These are phyloP conservation scores for Masticophis lateralis DNA, from an alignment of 2,797 vertebrate genomes.

Conservation along the genomic window DNA sequence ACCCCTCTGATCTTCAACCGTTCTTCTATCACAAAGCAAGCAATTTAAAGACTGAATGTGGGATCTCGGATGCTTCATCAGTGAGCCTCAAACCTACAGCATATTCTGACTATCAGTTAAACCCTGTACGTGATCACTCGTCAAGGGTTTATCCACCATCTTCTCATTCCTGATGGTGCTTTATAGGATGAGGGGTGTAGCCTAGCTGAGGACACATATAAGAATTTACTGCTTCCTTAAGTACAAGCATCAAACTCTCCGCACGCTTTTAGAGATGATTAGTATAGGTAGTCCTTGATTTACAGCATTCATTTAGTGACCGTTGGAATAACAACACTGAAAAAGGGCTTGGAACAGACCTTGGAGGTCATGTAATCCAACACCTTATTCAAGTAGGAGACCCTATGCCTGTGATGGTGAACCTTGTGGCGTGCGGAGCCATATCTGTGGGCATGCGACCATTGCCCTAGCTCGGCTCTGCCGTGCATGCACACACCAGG, in stretches of 20 bases:
- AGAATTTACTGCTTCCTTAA: neutral
- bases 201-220: neutral
- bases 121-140: neutral
- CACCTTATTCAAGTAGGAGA: neutral
- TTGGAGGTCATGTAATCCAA: neutral
- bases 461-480: no score
- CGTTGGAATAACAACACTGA: no score
- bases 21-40: neutral
- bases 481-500: no score
- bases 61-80: neutral
- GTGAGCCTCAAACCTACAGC: neutral
- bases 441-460: no score
- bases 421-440: no score
- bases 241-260: neutral
- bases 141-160: neutral
- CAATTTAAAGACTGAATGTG: neutral
- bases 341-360: neutral
- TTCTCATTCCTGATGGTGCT: neutral
- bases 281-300: neutral
- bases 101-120: neutral
- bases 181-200: neutral
- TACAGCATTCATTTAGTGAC: no score
- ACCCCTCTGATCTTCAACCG: neutral
- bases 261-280: neutral
- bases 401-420: neutral